Evolutionary conservation across 2,113 vertebrate species (phyloP), one percentile per base, ranked within the genome.

Genomic region (Mixornis gularis): DNA sequence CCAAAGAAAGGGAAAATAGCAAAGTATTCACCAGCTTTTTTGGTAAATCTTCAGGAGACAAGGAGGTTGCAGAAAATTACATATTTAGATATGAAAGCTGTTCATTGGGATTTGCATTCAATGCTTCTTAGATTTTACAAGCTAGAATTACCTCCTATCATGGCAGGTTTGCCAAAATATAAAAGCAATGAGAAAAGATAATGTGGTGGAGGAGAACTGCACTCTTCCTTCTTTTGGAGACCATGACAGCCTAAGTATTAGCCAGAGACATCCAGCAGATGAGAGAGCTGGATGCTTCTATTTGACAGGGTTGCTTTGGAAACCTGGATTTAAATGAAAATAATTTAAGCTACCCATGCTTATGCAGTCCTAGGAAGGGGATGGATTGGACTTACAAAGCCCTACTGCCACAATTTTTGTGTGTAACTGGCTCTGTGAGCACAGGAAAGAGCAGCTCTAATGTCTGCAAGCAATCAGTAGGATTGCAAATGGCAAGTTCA

Each of bases 261-360:
- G 63, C 53, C 86, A 78, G 77, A 81, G 36, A 46, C 46, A 87
- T 65, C 32, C 68, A 44, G 66, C 66, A 65, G 38, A 82, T 53
- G 69, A 58, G 69, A 78, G 84, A 70, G 51, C 73, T 84, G 82
- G 18, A 68, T 93, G 66, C 27, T 59, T 82, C 63, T 82, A 5
- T 89, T 79, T 85, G 63, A 68, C 63, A 88, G 29, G 32, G 59
- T 88, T 83, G 63, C 91, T 94, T 92, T 90, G 91, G 79, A 86
- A 95, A 90, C 53, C 22, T 62, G 48, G 63, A 62, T 92, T 79
- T 69, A 85, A 77, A 70, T 38, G 16, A 86, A 90, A 90, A 63
- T 65, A 51, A 64, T 94, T 87, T 87, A 32, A 84, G 59, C 48
- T 84, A 27, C n/a, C 7, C 3, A 1, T 92, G 51, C 40, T 43